phyloP scores from a whole-genome alignment of 2,113 vertebrate species.

The Rhynchopsitta pachyrhyncha region DNA sequence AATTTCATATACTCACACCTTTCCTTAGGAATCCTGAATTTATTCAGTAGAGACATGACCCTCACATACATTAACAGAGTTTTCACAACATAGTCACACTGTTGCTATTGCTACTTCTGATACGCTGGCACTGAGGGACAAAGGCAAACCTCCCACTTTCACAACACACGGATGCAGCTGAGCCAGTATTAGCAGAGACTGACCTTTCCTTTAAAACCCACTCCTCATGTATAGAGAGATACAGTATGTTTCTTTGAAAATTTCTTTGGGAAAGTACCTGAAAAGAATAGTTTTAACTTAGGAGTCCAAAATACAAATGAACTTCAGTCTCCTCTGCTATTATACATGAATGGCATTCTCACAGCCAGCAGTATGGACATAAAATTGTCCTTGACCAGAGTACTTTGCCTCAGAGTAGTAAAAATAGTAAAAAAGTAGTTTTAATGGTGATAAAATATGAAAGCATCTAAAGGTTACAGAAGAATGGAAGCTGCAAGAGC shows the following conservation, averaged over 20 bases:
- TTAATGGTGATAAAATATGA: background rate
- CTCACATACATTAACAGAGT: background rate
- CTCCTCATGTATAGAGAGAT: fast-evolving
- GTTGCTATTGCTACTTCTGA: background rate
- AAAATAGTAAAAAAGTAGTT: background rate
- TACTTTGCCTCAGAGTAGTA: background rate
- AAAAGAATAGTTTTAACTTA: background rate
- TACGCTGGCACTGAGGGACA: background rate
- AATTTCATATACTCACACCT: background rate
- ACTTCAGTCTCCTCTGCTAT: background rate
- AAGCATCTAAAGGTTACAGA: background rate
- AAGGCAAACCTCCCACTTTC: background rate
- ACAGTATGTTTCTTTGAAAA: background rate
- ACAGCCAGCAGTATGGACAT: background rate
- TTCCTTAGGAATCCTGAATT: background rate
- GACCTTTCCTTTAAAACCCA: background rate
- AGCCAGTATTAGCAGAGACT: background rate
- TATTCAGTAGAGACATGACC: background rate
- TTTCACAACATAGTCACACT: background rate
- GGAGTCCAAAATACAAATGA: background rate
- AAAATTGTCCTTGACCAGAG: background rate
- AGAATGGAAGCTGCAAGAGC: background rate
- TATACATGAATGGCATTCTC: background rate
- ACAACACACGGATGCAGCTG: background rate
- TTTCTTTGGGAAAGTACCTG: background rate